These are phyloP conservation scores for Gastrophryne carolinensis DNA, from an alignment of 2,797 vertebrate species.

Conservation along the genomic window DNA sequence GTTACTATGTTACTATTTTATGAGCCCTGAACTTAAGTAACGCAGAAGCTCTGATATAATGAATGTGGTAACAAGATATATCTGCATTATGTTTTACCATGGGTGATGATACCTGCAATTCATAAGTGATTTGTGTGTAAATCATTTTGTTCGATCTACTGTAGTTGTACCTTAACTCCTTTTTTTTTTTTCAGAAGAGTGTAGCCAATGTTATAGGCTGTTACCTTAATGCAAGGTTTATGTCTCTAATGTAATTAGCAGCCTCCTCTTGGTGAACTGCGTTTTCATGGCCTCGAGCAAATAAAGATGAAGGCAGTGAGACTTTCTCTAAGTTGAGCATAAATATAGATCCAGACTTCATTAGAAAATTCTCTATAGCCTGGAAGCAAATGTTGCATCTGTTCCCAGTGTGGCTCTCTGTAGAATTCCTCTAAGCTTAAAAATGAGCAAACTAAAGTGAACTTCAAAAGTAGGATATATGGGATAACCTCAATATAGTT, in stretches of 20 bases:
- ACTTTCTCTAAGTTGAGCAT: background rate
- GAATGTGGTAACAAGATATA: too few species aligned
- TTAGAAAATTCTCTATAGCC: background rate
- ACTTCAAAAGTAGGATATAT: too few species aligned
- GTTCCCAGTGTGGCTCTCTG: background rate
- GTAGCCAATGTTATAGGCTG: background rate
- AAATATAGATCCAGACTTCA: background rate
- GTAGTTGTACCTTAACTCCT: background rate
- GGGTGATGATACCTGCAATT: too few species aligned
- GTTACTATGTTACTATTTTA: too few species aligned
- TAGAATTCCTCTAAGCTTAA: background rate
- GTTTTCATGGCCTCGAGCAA: background rate
- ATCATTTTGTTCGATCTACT: too few species aligned
- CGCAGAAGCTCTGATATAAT: too few species aligned
- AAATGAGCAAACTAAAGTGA: too few species aligned
- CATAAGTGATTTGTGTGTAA: too few species aligned
- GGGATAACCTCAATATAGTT: too few species aligned
- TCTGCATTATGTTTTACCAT: too few species aligned
- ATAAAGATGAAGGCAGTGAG: background rate
- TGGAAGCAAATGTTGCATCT: background rate
- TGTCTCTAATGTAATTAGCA: background rate
- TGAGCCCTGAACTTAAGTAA: too few species aligned
- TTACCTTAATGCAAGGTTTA: background rate
- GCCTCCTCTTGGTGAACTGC: background rate
- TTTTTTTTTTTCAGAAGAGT: background rate